Percentiles rank a stretch among this genome's conserved stretches.
phyloP scores from a whole-genome alignment of 1,140 invertebrate species.

The Dendrolimus punctatus region DNA sequence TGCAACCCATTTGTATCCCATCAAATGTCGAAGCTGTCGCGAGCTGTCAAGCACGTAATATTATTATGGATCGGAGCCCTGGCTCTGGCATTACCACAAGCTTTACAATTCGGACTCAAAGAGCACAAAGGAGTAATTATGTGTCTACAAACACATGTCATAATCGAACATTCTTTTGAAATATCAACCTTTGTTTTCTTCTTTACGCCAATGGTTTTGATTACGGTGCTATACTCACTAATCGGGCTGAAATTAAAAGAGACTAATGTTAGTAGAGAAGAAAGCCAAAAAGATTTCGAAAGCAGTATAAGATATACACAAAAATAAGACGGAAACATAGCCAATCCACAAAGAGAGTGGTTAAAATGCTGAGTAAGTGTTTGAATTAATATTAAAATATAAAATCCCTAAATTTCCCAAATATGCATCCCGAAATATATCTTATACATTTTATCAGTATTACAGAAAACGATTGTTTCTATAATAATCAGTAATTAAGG shows the following conservation, averaged over 20 bases:
- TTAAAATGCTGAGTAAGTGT: conserved; percentile 75
- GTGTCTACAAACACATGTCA: conserved; percentile 74
- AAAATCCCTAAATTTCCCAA: background rate
- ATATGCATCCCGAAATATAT: too few relatives aligned
- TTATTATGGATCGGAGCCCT: conserved; percentile 81
- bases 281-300: conserved; percentile 32
- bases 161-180: conserved; percentile 84
- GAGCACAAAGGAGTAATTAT: conserved; percentile 64
- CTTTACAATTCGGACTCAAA: conserved; percentile 80
- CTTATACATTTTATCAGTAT: too few relatives aligned
- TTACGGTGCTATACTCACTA: conserved; percentile 87
- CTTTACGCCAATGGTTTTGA: conserved; percentile 87
- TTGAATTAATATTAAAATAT: background rate
- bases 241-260: conserved; percentile 84
- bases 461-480: too few relatives aligned
- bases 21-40: conserved; percentile 86
- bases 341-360: conserved; percentile 70
- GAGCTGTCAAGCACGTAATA: conserved; percentile 83
- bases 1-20: conserved; percentile 84
- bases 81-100: conserved; percentile 85
- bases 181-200: conserved; percentile 90
- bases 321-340: conserved; percentile 49
- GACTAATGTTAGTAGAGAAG: conserved; percentile 72
- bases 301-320: conserved; percentile 25
- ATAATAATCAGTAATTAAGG: too few relatives aligned